A percentile compares a stretch with the other conserved stretches of the same genome.
These are phyloP conservation scores for Esox masquinongy DNA, from an alignment of 2,797 vertebrate species.

Conservation along the genomic window DNA sequence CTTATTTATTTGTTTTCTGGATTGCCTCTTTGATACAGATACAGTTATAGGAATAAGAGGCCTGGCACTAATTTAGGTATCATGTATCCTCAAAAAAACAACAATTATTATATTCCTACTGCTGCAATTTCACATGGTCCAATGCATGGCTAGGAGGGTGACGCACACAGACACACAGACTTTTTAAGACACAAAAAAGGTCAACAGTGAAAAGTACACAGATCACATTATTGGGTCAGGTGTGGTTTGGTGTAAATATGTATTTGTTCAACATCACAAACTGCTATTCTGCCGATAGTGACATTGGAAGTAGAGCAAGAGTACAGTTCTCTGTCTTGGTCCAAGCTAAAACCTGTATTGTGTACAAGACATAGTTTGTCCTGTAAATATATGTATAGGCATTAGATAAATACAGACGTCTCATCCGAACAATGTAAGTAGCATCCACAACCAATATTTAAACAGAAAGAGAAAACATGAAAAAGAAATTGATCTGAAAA, in stretches of 20 bases:
- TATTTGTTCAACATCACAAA: conserved; percentile 72
- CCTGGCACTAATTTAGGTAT: conserved; percentile 71
- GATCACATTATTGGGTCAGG: conserved; percentile 49
- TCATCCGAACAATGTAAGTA: conserved; percentile 59
- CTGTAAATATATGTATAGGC: conserved; percentile 79
- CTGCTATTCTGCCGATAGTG: conserved; percentile 70
- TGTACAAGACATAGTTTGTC: conserved; percentile 59
- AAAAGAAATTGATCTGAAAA: background rate
- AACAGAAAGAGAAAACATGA: background rate
- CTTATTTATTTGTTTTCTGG: conserved; percentile 64
- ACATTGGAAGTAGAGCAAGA: conserved; percentile 67
- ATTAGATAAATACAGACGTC: conserved; percentile 64
- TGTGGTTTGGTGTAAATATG: conserved; percentile 74
- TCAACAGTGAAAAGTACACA: conserved; percentile 43
- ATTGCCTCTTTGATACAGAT: conserved; percentile 71
- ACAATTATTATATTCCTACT: conserved; percentile 64
- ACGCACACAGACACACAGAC: conserved; percentile 64
- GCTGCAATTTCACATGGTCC: conserved; percentile 72
- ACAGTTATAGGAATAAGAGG: conserved; percentile 64
- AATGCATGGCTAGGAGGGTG: conserved; percentile 81
- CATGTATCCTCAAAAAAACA: conserved; percentile 66
- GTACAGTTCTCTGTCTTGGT: conserved; percentile 65
- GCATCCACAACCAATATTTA: conserved; percentile 34
- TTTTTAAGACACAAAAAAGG: conserved; percentile 66
- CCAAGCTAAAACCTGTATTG: conserved; percentile 60